These are phyloP conservation scores for Oikopleura dioica DNA, from an alignment of 23 tunicate genomes.

Conservation along the genomic window DNA sequence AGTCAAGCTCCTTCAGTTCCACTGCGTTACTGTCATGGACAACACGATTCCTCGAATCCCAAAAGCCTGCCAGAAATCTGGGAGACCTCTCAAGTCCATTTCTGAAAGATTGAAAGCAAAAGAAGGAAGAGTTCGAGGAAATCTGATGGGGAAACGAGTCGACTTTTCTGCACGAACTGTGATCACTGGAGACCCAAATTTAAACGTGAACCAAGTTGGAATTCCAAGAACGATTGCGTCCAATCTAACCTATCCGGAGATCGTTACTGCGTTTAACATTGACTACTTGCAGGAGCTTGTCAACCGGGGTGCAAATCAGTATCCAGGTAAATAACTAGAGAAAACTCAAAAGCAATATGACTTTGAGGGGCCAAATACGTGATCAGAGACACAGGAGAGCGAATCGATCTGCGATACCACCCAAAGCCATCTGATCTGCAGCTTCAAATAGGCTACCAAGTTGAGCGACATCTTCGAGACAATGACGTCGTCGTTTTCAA, in stretches of 20 bases:
- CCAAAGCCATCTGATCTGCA: constrained; percentile 89
- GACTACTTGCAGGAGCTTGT: constrained; percentile 89
- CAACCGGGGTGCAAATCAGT: constrained; percentile 69
- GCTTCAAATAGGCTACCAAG: constrained; percentile 96
- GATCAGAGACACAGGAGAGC: constrained; percentile 77
- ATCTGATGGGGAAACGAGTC: constrained; percentile 98
- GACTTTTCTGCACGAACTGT: constrained; percentile 97
- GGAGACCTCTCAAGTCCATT: constrained; percentile 83
- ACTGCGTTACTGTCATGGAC: constrained; percentile 72
- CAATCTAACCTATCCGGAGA: constrained; percentile 92
- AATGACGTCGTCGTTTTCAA: constrained; percentile 92
- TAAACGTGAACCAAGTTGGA: constrained; percentile 93
- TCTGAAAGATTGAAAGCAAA: constrained; percentile 94
- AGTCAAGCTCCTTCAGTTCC: constrained; percentile 82
- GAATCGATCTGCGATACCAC: constrained; percentile 89
- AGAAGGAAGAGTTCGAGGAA: constrained; percentile 95
- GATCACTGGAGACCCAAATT: constrained; percentile 89
- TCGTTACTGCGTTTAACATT: constrained; percentile 95
- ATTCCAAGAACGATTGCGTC: constrained; percentile 88
- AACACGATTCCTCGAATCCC: constrained; percentile 93
- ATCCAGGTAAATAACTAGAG: too few species aligned
- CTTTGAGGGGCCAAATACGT: constrained; percentile 96
- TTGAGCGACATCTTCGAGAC: constrained; percentile 86
- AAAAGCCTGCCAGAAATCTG: constrained; percentile 90
- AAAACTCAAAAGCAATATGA: too few species aligned